These are phyloP conservation scores for Microcebus jonahi DNA, from an alignment of 2,113 vertebrate genomes.

Conservation along the genomic window DNA sequence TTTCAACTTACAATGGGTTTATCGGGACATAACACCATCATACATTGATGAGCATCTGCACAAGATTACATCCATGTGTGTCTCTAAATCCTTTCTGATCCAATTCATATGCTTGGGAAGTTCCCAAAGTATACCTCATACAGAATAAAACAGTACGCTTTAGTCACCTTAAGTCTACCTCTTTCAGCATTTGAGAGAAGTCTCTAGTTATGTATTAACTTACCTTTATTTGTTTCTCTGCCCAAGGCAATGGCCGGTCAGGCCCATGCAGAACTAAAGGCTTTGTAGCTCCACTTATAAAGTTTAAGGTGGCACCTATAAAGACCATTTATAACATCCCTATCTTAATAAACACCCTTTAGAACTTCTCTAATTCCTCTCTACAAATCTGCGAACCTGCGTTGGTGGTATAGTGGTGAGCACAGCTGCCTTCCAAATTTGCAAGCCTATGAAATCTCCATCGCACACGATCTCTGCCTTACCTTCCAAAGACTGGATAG, in stretches of 20 bases:
- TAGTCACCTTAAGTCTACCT: neutral
- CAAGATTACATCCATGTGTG: fast-evolving
- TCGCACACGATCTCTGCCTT: neutral
- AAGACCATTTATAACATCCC: neutral
- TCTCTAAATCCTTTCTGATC: neutral
- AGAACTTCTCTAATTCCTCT: neutral
- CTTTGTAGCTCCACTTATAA: neutral
- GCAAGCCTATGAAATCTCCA: neutral
- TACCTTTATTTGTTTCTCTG: neutral
- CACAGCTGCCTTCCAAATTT: neutral
- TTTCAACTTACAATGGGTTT: neutral
- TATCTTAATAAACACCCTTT: neutral
- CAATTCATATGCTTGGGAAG: fast-evolving
- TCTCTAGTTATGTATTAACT: neutral
- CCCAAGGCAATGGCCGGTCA: neutral
- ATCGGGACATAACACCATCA: neutral
- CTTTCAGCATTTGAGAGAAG: neutral
- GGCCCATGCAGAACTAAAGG: neutral
- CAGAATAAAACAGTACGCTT: neutral
- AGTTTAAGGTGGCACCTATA: neutral
- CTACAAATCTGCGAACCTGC: neutral
- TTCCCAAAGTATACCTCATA: neutral
- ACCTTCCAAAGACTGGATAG: neutral
- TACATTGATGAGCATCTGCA: neutral
- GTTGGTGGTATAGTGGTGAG: too few species aligned